phyloP scores from a whole-genome alignment of 2,113 vertebrate species.

The Pimephales promelas region DNA sequence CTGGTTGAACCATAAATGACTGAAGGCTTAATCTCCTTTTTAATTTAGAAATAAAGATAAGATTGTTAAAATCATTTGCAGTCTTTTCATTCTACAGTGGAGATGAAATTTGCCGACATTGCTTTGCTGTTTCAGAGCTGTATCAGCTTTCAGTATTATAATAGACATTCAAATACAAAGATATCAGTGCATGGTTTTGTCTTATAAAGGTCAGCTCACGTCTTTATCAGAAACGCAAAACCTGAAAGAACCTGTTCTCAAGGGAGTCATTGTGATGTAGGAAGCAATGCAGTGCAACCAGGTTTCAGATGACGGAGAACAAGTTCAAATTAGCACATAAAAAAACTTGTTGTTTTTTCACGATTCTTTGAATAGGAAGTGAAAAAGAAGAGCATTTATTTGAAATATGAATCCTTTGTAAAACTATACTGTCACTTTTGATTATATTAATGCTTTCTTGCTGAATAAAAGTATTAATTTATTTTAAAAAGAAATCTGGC shows the following conservation, averaged over 20 bases:
- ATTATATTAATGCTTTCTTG: background rate
- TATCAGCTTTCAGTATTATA: background rate
- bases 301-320: background rate
- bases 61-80: background rate
- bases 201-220: constrained; percentile 16
- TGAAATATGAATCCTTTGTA: background rate
- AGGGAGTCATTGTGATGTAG: background rate
- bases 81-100: background rate
- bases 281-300: background rate
- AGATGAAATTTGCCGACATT: background rate
- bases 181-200: constrained; percentile 5
- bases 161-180: background rate
- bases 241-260: background rate
- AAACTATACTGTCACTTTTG: background rate
- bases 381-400: background rate
- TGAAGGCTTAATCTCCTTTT: background rate
- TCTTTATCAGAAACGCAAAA: background rate
- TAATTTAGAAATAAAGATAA: background rate
- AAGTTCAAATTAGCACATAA: background rate
- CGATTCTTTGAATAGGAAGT: background rate
- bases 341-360: background rate
- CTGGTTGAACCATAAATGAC: background rate
- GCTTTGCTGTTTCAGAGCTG: background rate
- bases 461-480: background rate
- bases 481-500: background rate